Percentiles rank a stretch among this genome's conserved stretches.
These are phyloP conservation scores for Amphipoea lucens DNA, from an alignment of 2,888 invertebrate species.

Conservation along the genomic window DNA sequence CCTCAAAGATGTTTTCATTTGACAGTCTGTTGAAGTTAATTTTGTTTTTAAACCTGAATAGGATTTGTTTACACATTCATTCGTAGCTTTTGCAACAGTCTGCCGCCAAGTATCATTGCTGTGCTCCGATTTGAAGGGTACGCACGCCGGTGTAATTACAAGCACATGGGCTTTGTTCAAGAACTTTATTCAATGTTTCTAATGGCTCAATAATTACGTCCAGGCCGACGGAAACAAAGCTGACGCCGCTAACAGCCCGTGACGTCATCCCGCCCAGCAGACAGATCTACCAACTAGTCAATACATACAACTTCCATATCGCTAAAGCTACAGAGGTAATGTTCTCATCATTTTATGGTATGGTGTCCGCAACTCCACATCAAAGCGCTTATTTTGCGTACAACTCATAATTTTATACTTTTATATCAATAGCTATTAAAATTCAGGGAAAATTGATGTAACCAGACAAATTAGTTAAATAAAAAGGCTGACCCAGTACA, in stretches of 20 bases:
- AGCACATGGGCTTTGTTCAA: too few relatives aligned
- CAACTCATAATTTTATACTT: background rate
- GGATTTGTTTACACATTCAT: background rate
- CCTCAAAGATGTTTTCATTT: background rate
- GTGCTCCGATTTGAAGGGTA: too few relatives aligned
- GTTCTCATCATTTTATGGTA: background rate
- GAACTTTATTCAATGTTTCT: background rate
- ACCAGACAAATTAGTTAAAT: background rate
- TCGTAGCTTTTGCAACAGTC: background rate
- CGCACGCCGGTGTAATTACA: background rate
- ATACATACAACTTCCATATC: constrained; percentile 96
- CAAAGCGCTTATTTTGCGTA: background rate
- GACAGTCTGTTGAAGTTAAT: background rate
- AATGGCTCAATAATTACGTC: constrained; percentile 29
- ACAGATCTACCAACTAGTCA: constrained; percentile 97
- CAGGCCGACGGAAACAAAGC: constrained; percentile 95
- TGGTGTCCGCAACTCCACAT: background rate
- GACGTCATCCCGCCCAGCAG: constrained; percentile 96
- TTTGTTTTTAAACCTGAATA: background rate
- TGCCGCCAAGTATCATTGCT: background rate
- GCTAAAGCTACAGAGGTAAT: constrained; percentile 94
- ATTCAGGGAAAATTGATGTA: background rate
- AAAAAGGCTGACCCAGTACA: background rate
- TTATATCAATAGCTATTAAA: background rate
- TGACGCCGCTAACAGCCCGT: constrained; percentile 94